phyloP scores from a whole-genome alignment of 2,113 vertebrate species.

The Eclectus roratus region DNA sequence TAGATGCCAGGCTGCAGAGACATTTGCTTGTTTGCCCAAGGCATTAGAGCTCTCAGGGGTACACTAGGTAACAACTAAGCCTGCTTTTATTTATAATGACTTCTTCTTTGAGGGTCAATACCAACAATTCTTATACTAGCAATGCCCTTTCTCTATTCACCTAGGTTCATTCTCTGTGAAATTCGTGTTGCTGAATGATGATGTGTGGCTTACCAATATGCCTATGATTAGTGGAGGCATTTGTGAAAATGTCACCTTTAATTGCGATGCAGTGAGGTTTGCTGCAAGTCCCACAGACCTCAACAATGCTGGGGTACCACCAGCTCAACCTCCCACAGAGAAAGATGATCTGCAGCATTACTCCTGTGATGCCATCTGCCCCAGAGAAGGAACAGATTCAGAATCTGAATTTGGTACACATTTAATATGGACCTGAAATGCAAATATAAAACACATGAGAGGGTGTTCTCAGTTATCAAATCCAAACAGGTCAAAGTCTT shows the following conservation, averaged over 20 bases:
- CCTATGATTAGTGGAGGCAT: not conserved
- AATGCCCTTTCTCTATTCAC: not conserved
- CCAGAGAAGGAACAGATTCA: not conserved
- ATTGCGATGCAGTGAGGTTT: not conserved
- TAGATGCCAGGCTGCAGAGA: not conserved
- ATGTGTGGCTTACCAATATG: not conserved
- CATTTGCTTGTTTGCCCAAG: not conserved
- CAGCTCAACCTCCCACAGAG: not conserved
- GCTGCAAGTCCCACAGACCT: not conserved
- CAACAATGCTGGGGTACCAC: not conserved
- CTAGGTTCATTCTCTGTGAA: not conserved
- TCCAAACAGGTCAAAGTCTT: not conserved
- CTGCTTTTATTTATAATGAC: not conserved
- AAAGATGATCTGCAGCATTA: not conserved
- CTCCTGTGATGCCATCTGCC: not conserved
- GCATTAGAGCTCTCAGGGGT: not conserved
- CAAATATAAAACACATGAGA: not conserved
- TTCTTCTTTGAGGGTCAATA: not conserved
- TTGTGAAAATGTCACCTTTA: not conserved
- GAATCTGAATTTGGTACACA: not conserved
- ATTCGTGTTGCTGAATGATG: fast-evolving
- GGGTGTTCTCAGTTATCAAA: not conserved
- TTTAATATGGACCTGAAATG: not conserved
- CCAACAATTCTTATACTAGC: fast-evolving
- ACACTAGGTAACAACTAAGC: not conserved